These are phyloP conservation scores for Otus scops DNA, from an alignment of 2,797 vertebrate genomes.

Conservation along the genomic window DNA sequence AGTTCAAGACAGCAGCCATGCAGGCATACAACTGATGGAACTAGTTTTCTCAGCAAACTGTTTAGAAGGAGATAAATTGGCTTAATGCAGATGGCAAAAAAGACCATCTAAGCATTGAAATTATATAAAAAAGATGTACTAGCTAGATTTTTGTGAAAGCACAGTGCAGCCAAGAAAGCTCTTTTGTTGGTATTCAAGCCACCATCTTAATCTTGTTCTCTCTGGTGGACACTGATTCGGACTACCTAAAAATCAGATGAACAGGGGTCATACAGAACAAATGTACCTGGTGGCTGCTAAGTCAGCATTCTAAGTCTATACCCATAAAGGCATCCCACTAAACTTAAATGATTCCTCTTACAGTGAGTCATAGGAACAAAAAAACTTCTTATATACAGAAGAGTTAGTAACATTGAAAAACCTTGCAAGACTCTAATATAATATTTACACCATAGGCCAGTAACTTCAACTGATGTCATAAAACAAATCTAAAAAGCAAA, in stretches of 20 bases:
- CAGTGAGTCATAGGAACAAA: not conserved
- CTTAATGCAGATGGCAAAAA: not conserved
- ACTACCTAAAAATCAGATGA: not conserved
- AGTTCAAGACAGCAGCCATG: not conserved
- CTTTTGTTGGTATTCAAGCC: not conserved
- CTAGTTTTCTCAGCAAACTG: not conserved
- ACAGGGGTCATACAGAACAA: not conserved
- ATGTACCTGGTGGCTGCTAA: not conserved
- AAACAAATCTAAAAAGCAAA: not conserved
- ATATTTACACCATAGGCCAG: not conserved
- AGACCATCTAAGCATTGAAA: not conserved
- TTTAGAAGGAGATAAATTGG: not conserved
- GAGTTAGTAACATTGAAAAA: not conserved
- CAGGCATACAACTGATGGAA: not conserved
- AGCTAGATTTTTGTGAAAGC: not conserved
- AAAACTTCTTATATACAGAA: not conserved
- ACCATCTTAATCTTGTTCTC: not conserved
- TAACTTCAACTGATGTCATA: not conserved
- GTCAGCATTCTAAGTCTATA: not conserved
- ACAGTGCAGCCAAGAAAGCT: not conserved
- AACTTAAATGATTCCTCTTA: not conserved
- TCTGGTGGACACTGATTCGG: not conserved
- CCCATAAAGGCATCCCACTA: not conserved
- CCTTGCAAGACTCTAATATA: not conserved
- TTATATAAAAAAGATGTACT: not conserved